Evolutionary conservation across 2,113 vertebrate genomes (phyloP), one percentile per base, ranked within the genome.

Genomic region (Mus spicilegus): DNA sequence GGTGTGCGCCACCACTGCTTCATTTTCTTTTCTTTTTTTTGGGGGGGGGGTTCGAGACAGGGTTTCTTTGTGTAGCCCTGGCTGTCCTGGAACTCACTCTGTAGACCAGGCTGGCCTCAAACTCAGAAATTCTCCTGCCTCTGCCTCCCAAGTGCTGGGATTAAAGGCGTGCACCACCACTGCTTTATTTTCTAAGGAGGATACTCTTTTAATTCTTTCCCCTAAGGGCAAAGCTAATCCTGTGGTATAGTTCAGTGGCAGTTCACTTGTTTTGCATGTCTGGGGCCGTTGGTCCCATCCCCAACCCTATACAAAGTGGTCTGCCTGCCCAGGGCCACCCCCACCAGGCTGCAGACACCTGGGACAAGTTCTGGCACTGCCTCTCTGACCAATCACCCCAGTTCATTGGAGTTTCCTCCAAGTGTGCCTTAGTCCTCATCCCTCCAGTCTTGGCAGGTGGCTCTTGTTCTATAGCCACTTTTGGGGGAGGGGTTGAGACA

Each of bases 151-250:
- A 67, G 30, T 70, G 33, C 69, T 70, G 30, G 33, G 69, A 16
- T 36, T 16, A 46, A 82, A 73, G 39, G 28, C 56, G 14, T 56
- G 12, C 14, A 13, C 56, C 56, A 56, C 56, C 56, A 56, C 56
- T 16, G 63, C 12, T 69, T 69, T 30, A 33, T 87, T 92, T 56
- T 54, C 89, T 65, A 90, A 93, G 49, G 69, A 95, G 78, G 46
- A n/a, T n/a, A 63, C n/a, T 26, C n/a, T 12, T 88, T 49, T 28
- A 4, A 61, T 75, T 36, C 30, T 73, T 93, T 9, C 70, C 67
- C 67, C 63, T 73, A 72, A 70, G 58, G 80, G 76, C 14, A 89
- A 65, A 93, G 49, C 54, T 77, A 61, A 56, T 3, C 39, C 17
- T 72, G 36, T 39, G 90, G 54, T 72, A 8, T 19, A 26, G 82